A percentile compares a stretch with the other conserved stretches of the same genome.
phyloP scores from a whole-genome alignment of 23 tunicate genomes.

The Diplosoma virens region DNA sequence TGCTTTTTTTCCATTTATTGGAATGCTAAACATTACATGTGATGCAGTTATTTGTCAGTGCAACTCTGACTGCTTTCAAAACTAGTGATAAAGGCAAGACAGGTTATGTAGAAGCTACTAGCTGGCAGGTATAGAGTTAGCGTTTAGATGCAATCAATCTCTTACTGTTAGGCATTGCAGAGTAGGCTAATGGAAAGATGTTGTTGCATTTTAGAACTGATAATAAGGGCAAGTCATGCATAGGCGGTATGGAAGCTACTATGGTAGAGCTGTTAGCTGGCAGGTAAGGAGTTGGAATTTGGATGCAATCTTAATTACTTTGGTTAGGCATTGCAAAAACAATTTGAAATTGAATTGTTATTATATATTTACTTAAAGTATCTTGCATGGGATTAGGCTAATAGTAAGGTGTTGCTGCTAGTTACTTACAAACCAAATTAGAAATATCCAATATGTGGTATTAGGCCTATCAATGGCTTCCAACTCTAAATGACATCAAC shows the following conservation, averaged over 20 bases:
- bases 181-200: not conserved
- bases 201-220: not conserved
- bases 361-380: not conserved
- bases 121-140: not conserved
- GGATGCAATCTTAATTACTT: too few relatives aligned
- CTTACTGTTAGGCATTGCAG: not conserved
- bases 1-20: not conserved
- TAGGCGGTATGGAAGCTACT: not conserved
- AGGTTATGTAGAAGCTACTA: not conserved
- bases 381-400: too few relatives aligned
- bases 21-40: not conserved
- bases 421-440: too few relatives aligned
- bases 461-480: not conserved
- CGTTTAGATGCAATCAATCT: not conserved
- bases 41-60: too few relatives aligned
- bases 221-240: not conserved
- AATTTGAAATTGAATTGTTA: not conserved
- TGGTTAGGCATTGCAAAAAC: too few relatives aligned
- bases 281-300: not conserved
- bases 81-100: slow-evolving; percentile 3
- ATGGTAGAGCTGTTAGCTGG: not conserved
- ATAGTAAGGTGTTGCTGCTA: too few relatives aligned
- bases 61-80: too few relatives aligned
- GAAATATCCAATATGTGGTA: too few relatives aligned
- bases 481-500: not conserved